phyloP scores from a whole-genome alignment of 2,797 vertebrate genomes.

The Karalla daura region DNA sequence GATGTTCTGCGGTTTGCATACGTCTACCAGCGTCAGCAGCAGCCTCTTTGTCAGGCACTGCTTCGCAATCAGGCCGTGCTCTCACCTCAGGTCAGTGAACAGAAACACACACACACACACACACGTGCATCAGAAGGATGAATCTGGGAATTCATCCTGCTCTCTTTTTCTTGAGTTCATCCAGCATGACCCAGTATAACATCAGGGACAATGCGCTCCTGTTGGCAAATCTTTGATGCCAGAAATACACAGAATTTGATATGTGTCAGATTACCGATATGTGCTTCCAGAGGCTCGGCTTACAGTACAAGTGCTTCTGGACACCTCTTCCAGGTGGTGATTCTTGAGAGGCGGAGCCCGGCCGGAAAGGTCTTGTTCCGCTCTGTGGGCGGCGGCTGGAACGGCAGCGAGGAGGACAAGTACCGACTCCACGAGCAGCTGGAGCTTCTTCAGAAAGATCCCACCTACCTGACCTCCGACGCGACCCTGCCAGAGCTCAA shows the following conservation, averaged over 20 bases:
- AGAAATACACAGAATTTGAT: constrained; percentile 16
- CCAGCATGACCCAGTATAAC: constrained; percentile 1
- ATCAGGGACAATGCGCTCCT: constrained; percentile 8
- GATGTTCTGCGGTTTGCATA: constrained; percentile 93
- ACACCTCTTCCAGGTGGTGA: constrained; percentile 87
- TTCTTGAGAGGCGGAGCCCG: constrained; percentile 91
- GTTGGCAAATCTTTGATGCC: neutral
- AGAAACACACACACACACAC: neutral
- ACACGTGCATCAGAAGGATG: neutral
- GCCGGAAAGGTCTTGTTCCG: constrained; percentile 88
- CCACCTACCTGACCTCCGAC: constrained; percentile 87
- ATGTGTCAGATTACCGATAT: constrained; percentile 32
- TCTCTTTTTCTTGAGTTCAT: too few relatives aligned
- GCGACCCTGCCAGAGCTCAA: constrained; percentile 89
- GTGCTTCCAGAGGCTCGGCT: constrained; percentile 4
- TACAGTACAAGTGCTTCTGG: constrained; percentile 30
- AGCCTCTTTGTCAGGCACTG: constrained; percentile 86
- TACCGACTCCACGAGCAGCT: constrained; percentile 89
- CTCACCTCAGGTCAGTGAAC: constrained; percentile 78
- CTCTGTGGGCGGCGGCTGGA: constrained; percentile 89
- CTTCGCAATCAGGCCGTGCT: constrained; percentile 79
- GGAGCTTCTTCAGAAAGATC: constrained; percentile 91
- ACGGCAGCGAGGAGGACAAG: constrained; percentile 90
- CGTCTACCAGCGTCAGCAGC: constrained; percentile 88
- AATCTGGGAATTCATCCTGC: too few relatives aligned